These are phyloP conservation scores for Onychostruthus taczanowskii DNA, from an alignment of 2,113 vertebrate species.

Conservation along the genomic window DNA sequence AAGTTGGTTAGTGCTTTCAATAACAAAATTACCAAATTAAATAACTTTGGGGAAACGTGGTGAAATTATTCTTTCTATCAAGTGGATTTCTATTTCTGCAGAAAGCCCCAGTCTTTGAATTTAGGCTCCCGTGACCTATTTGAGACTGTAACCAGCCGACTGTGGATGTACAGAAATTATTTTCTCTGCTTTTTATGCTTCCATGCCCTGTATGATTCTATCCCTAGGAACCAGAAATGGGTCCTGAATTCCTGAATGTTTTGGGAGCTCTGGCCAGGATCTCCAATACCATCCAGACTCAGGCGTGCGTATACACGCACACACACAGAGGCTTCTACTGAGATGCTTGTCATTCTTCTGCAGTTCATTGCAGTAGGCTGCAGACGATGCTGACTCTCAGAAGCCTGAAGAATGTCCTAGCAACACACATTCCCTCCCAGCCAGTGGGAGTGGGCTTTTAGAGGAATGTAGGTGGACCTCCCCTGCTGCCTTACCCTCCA, in stretches of 20 bases:
- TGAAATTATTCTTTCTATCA: background rate
- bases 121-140: background rate
- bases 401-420: conserved; percentile 25
- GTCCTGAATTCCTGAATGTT: background rate
- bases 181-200: background rate
- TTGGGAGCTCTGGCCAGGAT: background rate
- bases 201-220: background rate
- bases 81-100: background rate
- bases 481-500: background rate
- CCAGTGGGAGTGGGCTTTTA: background rate
- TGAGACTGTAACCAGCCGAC: background rate
- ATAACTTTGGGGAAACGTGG: background rate
- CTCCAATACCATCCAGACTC: background rate
- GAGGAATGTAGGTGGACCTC: conserved; percentile 1
- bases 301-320: accelerated
- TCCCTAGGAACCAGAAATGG: background rate
- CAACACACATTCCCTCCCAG: background rate
- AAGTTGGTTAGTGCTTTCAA: background rate
- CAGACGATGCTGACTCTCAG: background rate
- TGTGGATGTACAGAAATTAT: background rate
- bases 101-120: background rate
- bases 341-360: background rate
- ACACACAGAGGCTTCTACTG: background rate
- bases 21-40: background rate
- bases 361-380: background rate